Evolutionary conservation across 2,797 vertebrate species (phyloP).

Genomic region (Neosilurus mollespiculum): DNA sequence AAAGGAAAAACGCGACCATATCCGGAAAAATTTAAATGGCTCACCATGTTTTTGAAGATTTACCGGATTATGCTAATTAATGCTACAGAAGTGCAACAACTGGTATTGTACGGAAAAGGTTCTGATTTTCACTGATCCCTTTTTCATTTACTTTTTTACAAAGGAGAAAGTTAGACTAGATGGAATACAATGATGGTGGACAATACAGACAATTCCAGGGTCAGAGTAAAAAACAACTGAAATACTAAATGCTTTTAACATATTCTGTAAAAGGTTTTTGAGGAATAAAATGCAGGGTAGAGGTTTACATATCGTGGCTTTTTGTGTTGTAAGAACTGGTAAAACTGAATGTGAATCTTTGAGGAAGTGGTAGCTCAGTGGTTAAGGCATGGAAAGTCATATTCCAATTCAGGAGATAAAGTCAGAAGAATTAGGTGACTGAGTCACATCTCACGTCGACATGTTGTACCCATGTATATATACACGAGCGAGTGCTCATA

Average conservation of each 20-base stretch:
- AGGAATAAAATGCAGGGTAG: too few species aligned
- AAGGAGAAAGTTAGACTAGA: not conserved
- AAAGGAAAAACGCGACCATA: not conserved
- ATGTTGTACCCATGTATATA: too few species aligned
- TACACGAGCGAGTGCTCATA: too few species aligned
- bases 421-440: too few species aligned
- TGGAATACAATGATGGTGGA: not conserved
- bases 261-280: too few species aligned
- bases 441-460: too few species aligned
- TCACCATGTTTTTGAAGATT: not conserved
- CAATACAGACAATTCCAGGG: not conserved
- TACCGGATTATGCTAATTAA: not conserved
- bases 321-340: not conserved
- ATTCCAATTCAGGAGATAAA: too few species aligned
- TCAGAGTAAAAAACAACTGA: not conserved
- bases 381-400: not conserved
- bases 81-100: not conserved
- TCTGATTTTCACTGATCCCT: not conserved
- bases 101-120: not conserved
- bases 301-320: not conserved
- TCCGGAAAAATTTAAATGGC: not conserved
- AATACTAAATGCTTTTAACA: too few species aligned
- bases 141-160: not conserved
- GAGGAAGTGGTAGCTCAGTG: not conserved
- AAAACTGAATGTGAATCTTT: not conserved